Conservation (phyloP, 2,888 invertebrate species). For the Oithona nana region DNA sequence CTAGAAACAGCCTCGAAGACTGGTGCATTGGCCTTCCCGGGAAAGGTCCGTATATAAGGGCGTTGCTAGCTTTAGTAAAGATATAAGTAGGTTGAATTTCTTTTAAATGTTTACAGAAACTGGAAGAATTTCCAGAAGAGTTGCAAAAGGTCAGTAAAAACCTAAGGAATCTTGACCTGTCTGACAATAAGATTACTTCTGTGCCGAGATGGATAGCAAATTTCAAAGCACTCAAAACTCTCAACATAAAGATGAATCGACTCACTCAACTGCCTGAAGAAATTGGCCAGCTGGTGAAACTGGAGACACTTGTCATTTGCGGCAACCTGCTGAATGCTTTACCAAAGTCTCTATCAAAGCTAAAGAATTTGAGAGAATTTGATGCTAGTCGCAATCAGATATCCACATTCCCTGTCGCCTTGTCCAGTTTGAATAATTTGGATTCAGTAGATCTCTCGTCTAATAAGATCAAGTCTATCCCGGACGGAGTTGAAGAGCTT, state of each 20-base stretch:
- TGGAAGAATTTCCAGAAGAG: background rate
- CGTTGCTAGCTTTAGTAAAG: background rate
- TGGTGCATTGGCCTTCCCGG: conserved; percentile 2
- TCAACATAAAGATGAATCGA: conserved; percentile 34
- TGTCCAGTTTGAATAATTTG: conserved; percentile 58
- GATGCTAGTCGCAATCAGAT: conserved; percentile 56
- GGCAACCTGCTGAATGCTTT: conserved; percentile 25
- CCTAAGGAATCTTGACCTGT: conserved; percentile 72
- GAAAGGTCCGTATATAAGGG: background rate
- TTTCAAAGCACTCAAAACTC: conserved; percentile 33
- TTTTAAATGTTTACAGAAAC: background rate
- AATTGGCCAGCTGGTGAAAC: conserved; percentile 15
- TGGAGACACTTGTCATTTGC: background rate
- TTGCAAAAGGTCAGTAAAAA: conserved; percentile 3
- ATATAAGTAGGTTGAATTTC: background rate
- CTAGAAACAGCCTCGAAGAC: conserved; percentile 12
- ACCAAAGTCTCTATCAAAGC: conserved; percentile 28
- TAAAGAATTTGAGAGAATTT: conserved; percentile 28
- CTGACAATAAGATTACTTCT: conserved; percentile 60
- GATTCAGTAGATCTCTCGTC: conserved; percentile 71
- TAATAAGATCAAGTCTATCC: conserved; percentile 50
- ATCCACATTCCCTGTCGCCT: conserved; percentile 53
- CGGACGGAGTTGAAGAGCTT: conserved; percentile 27
- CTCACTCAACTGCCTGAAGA: conserved; percentile 23
- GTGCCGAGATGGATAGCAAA: conserved; percentile 34